Evolutionary conservation across 2,888 invertebrate species (phyloP).

Genomic region (Vannuccia rotundouncinata): DNA sequence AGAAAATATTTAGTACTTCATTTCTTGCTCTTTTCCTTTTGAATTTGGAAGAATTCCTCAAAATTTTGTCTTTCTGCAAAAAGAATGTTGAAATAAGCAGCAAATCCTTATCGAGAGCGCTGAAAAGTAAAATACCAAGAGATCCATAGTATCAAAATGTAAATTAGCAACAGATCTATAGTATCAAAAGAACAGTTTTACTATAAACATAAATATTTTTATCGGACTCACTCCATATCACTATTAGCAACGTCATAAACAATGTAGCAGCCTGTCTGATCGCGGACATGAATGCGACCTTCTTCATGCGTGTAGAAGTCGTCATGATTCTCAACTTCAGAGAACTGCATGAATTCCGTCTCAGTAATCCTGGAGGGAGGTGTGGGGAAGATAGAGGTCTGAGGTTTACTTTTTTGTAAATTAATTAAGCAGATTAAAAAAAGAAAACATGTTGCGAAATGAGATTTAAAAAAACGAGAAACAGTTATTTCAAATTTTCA

Average conservation of each 20-base stretch:
- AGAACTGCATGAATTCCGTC: constrained; percentile 53
- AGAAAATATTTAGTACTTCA: too few species aligned
- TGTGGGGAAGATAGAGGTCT: not conserved
- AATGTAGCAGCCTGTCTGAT: constrained; percentile 50
- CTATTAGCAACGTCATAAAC: constrained; percentile 50
- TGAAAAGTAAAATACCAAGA: not conserved
- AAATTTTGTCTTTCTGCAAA: constrained; percentile 51
- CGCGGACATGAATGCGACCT: constrained; percentile 53
- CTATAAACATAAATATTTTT: not conserved
- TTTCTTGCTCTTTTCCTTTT: constrained; percentile 25
- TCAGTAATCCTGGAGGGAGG: constrained; percentile 42
- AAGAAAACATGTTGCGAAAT: too few species aligned
- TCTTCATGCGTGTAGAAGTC: constrained; percentile 55
- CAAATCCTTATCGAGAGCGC: too few species aligned
- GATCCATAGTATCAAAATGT: not conserved
- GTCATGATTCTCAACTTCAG: constrained; percentile 56
- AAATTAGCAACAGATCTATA: not conserved
- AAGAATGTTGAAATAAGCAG: constrained; percentile 51
- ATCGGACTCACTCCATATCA: constrained; percentile 49
- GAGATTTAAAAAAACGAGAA: too few species aligned
- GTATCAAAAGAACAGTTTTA: not conserved
- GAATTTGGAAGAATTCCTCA: constrained; percentile 40
- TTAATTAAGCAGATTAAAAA: too few species aligned
- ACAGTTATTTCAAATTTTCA: too few species aligned
- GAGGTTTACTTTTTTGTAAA: too few species aligned